Conservation (phyloP, 2,113 vertebrate species). For the Rhabdomys dilectus region DNA sequence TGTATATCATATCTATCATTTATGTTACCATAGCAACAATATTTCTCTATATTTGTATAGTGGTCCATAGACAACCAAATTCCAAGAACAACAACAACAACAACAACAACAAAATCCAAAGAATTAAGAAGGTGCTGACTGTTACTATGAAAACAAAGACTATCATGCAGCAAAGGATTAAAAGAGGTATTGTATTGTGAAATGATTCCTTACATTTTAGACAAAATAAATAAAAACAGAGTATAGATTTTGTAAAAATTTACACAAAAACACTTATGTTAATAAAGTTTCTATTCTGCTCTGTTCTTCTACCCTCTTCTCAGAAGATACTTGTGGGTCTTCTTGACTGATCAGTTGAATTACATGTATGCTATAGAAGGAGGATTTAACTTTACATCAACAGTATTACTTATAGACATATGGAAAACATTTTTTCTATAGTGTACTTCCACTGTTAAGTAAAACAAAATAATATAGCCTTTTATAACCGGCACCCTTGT, state of each 20-base stretch:
- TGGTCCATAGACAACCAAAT: not conserved
- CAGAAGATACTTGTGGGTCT: not conserved
- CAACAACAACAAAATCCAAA: too few species aligned
- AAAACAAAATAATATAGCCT: not conserved
- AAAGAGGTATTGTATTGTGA: not conserved
- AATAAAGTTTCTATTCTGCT: not conserved
- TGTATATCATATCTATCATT: not conserved
- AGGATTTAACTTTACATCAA: not conserved
- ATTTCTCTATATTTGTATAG: not conserved
- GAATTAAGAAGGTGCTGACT: not conserved
- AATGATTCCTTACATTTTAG: not conserved
- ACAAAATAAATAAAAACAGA: not conserved
- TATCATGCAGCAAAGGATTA: not conserved
- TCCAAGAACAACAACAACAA: not conserved
- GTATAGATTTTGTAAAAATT: constrained; percentile 8
- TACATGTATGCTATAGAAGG: not conserved
- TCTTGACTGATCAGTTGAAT: not conserved
- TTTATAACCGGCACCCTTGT: not conserved
- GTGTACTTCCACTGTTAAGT: not conserved
- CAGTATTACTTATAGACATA: not conserved
- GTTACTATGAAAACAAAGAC: not conserved
- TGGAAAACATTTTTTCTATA: not conserved
- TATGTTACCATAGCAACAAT: not conserved
- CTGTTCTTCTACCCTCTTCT: not conserved
- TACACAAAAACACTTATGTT: not conserved